A percentile compares a stretch with the other conserved stretches of the same genome.
Conservation (phyloP, 2,797 vertebrate genomes). For the Propithecus perrieri region DNA sequence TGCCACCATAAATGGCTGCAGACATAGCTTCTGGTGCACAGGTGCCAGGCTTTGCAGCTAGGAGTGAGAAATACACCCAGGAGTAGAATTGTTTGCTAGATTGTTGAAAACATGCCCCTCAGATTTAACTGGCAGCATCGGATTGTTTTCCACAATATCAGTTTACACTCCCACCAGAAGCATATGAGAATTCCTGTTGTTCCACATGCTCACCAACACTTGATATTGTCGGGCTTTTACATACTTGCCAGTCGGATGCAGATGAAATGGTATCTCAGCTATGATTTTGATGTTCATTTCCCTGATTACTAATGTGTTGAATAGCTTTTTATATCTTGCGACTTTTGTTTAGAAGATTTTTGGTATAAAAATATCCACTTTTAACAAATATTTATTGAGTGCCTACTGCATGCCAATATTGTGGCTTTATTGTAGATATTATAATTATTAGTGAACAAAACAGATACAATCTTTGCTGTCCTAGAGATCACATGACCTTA, state of each 20-base stretch:
- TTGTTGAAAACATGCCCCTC: fast-evolving
- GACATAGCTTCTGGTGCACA: not conserved
- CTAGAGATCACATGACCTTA: fast-evolving
- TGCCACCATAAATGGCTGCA: not conserved
- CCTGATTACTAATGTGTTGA: not conserved
- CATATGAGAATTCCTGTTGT: not conserved
- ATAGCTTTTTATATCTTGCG: not conserved
- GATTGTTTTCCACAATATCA: no score
- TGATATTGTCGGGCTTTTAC: not conserved
- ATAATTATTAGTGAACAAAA: not conserved
- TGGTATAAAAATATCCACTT: not conserved
- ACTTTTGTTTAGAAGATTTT: not conserved
- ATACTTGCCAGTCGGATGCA: no score
- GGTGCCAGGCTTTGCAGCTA: not conserved
- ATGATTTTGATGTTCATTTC: not conserved
- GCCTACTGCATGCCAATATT: no score
- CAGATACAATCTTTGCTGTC: not conserved
- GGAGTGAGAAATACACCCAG: not conserved
- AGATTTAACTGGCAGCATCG: fast-evolving
- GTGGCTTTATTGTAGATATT: not conserved
- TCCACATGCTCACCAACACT: fast-evolving
- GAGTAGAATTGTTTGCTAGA: no score
- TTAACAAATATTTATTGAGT: not conserved
- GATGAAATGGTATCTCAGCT: not conserved
- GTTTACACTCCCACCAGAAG: no score